Evolutionary conservation across 2,113 vertebrate genomes (phyloP), one percentile per base, ranked within the genome.

Genomic region (Amphilophus citrinellus): DNA sequence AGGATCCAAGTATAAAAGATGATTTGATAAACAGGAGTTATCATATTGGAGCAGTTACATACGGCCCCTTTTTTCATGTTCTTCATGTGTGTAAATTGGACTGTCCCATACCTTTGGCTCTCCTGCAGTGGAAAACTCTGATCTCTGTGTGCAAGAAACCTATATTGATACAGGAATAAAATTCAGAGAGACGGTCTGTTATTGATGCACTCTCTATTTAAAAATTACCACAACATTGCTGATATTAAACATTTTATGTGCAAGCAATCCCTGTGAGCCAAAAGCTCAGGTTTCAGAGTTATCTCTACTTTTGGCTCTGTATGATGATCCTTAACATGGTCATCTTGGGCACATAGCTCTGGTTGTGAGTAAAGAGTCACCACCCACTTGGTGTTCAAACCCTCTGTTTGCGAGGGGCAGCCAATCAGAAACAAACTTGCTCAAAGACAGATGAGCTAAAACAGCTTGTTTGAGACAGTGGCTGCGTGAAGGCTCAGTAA

Each of bases 311-410:
- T 10, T 66, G 63, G 63, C 14, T 44, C 42, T 68, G 63, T 18
- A 27, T 17, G 39, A 68, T 0, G 14, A 68, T 27, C 63, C 0
- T 68, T 17, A 47, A 6, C 15, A 27, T 6, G 39, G 22, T 68
- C 63, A 0, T 1, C 63, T 68, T 39, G 47, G 39, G 1, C 63
- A 47, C 63, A 68, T 39, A 68, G 63, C 22, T 68, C 39, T 24
- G 63, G 10, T 2, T 44, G n/a, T 66, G n/a, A 66, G 37, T 15
- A 10, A 22, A 44, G 4, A 17, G 2, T 8, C 24, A 14, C 44
- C 39, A 44, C n/a, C 0, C 14, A 8, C 5, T 11, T 44, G 7
- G 8, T 37, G 35, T 37, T 8, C 35, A 37, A 37, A 37, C 7
- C 35, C 35, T 37, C 35, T 37, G 35, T 37, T 37, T 37, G 35